Evolutionary conservation across 1,140 invertebrate species (phyloP).

Genomic region (Drosophila mojavensis): DNA sequence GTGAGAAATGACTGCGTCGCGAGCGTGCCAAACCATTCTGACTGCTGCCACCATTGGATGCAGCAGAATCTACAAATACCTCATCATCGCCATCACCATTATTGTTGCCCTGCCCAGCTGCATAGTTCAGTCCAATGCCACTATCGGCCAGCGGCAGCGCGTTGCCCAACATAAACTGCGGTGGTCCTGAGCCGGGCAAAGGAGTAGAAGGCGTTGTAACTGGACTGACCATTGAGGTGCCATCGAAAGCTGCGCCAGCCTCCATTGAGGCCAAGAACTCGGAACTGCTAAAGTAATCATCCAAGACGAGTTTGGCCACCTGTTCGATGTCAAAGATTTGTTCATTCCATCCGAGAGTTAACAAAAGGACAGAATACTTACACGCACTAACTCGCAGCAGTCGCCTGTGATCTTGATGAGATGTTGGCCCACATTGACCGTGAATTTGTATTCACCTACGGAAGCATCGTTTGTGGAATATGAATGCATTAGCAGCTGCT

Average conservation of each 20-base stretch:
- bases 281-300: conserved; percentile 89
- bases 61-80: conserved; percentile 66
- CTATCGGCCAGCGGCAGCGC: conserved; percentile 76
- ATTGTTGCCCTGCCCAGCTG: conserved; percentile 52
- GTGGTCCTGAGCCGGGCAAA: conserved; percentile 67
- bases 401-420: conserved; percentile 93
- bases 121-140: conserved; percentile 78
- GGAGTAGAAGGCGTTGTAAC: conserved; percentile 79
- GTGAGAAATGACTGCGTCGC: conserved; percentile 83
- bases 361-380: conserved; percentile 80
- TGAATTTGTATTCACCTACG: conserved; percentile 93
- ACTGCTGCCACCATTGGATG: conserved; percentile 24
- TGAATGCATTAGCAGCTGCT: conserved; percentile 89
- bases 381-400: conserved; percentile 92
- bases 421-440: conserved; percentile 91
- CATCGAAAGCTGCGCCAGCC: conserved; percentile 80
- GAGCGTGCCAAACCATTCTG: conserved; percentile 79
- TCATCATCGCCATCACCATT: conserved; percentile 80
- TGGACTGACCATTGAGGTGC: conserved; percentile 67
- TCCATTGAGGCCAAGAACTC: conserved; percentile 82
- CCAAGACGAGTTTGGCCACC: conserved; percentile 93
- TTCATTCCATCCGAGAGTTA: background rate
- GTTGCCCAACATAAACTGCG: conserved; percentile 68
- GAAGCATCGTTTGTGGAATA: conserved; percentile 92
- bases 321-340: conserved; percentile 66